Evolutionary conservation across 2,797 vertebrate genomes (phyloP).

Genomic region (Malacoctenus gilli): DNA sequence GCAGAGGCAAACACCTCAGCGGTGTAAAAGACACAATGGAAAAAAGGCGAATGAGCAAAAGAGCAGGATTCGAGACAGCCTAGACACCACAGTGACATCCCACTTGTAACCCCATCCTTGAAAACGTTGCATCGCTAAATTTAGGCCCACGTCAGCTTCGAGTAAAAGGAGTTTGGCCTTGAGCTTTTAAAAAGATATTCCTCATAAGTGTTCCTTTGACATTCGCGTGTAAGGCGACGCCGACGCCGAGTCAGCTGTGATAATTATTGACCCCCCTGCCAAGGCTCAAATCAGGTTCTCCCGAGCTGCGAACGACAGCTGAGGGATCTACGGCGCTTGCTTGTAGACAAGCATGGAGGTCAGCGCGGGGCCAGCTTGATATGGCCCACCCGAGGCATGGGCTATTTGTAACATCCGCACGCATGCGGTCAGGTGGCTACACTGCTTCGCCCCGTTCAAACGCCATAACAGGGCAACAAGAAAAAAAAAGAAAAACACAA

Average conservation of each 20-base stretch:
- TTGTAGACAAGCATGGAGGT: constrained; percentile 72
- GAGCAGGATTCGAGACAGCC: no score
- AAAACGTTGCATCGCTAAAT: constrained; percentile 7
- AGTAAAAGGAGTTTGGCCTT: constrained; percentile 15
- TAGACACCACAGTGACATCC: no score
- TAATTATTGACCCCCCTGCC: constrained; percentile 55
- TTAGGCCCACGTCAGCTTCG: neutral
- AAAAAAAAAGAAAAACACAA: no score
- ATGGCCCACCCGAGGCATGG: constrained; percentile 84
- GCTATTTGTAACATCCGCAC: constrained; percentile 90
- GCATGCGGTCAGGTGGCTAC: constrained; percentile 77
- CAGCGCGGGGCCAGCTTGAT: constrained; percentile 83
- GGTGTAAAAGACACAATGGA: constrained; percentile 17
- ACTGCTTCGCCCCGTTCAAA: constrained; percentile 88
- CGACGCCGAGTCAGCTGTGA: constrained; percentile 48
- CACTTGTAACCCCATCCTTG: neutral
- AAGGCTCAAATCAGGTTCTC: constrained; percentile 44
- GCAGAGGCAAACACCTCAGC: neutral
- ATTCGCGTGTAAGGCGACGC: constrained; percentile 22
- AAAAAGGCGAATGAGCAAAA: neutral
- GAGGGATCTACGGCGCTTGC: constrained; percentile 65
- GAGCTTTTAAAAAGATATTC: constrained; percentile 20
- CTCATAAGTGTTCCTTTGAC: constrained; percentile 20
- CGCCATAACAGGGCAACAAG: constrained; percentile 98
- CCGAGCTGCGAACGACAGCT: constrained; percentile 67